Conservation (phyloP, 2,888 invertebrate genomes). For the Lampropteryx suffumata region DNA sequence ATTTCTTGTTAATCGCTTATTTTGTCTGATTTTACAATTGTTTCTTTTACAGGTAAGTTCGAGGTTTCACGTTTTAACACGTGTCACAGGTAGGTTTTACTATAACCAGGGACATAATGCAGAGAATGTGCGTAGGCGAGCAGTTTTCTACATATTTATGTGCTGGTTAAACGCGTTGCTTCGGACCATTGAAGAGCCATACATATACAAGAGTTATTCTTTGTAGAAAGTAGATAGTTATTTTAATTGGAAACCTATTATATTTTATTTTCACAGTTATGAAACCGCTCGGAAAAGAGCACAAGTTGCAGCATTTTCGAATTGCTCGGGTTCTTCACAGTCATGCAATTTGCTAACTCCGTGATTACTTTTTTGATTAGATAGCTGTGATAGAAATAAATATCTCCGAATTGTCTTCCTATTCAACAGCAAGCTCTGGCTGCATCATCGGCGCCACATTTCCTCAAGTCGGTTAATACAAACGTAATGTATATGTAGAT, state of each 20-base stretch:
- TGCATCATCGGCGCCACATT: conserved; percentile 27
- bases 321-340: too few relatives aligned
- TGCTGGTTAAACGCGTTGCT: conserved; percentile 21
- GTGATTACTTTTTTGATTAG: background rate
- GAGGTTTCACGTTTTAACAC: conserved; percentile 27
- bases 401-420: background rate
- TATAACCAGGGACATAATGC: conserved; percentile 27
- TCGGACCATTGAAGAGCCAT: conserved; percentile 2
- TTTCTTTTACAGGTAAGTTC: conserved; percentile 54
- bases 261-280: background rate
- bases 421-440: conserved; percentile 7
- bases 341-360: too few relatives aligned
- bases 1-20: too few relatives aligned
- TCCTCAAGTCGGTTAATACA: conserved; percentile 33
- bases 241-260: conserved; percentile 4
- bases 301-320: too few relatives aligned
- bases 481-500: conserved; percentile 65
- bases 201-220: conserved; percentile 8
- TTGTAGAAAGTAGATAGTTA: conserved; percentile 1
- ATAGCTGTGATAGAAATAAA: background rate
- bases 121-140: conserved; percentile 53
- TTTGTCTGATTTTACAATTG: conserved; percentile 6
- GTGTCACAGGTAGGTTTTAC: conserved; percentile 47
- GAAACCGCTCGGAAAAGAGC: too few relatives aligned
- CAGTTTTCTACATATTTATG: conserved; percentile 33